Evolutionary conservation across 2,113 vertebrate genomes (phyloP).

Genomic region (Chaetops frenatus): DNA sequence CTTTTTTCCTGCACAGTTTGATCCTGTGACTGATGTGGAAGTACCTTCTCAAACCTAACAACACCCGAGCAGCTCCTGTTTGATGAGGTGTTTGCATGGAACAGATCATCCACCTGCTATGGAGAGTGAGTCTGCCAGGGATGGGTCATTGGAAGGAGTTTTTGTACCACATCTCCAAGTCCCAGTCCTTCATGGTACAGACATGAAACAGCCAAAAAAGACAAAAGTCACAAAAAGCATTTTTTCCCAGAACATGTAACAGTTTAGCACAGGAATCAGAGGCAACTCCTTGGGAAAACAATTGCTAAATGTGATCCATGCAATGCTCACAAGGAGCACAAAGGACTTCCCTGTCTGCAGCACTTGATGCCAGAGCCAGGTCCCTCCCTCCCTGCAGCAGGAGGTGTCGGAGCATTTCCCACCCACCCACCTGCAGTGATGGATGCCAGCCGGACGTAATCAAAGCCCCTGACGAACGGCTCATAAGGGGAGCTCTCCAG

Average conservation of each 20-base stretch:
- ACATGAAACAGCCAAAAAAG: neutral
- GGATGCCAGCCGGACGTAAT: slow-evolving; percentile 83
- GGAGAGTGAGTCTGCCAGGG: neutral
- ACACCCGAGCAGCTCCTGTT: neutral
- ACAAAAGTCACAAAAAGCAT: neutral
- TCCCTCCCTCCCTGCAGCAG: too few species aligned
- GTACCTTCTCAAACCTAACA: neutral
- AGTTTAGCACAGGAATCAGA: neutral
- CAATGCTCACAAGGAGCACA: neutral
- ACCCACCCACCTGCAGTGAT: neutral
- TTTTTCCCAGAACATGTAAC: neutral
- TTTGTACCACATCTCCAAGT: neutral
- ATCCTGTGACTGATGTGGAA: neutral
- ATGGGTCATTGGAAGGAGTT: neutral
- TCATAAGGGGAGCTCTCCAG: slow-evolving; percentile 88
- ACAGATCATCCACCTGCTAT: neutral
- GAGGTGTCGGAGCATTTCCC: neutral
- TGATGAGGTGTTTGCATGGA: neutral
- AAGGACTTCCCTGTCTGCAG: neutral
- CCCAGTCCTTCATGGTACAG: neutral
- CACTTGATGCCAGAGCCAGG: fast-evolving
- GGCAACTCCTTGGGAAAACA: neutral
- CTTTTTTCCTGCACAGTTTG: neutral
- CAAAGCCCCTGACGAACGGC: slow-evolving; percentile 79
- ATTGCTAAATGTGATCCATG: neutral